Evolutionary conservation across 2,888 invertebrate genomes (phyloP), one percentile per base, ranked within the genome.

Genomic region (Encarsia formosa): DNA sequence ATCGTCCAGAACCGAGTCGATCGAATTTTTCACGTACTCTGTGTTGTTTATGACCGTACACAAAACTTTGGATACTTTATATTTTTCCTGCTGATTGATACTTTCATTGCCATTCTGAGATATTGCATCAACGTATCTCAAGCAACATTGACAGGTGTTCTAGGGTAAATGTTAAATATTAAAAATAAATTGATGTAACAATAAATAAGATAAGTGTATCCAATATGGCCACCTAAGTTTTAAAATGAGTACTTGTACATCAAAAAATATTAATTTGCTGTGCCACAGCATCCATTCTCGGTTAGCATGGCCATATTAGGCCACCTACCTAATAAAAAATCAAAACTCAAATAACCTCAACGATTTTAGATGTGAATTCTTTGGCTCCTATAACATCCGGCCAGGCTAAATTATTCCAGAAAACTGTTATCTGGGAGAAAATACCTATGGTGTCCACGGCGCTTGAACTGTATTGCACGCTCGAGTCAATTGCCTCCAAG

Each of bases 41-140:
- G 97, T 94, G 68, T 98, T 97, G 76, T 98, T 98, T 57, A 97
- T 92, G 4, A 95, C 93, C 24, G 94, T 82, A 67, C 97, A 98
- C 84, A 96, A 89, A 79, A 89, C 89, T 2, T 81, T 82, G 1
- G 91, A 91, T 11, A 91, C 86, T 71, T 86, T 83, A 67, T 82
- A 86, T 20, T 83, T 80, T 66, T 64, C 18, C 65, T 67, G 5
- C 72, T 74, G 13, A 11, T 79, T 75, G 2, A 85, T 84, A 52
- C 82, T 78, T 58, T 82, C 82, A 52, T 86, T 86, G 0, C 91
- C 89, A 43, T 85, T 83, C 0, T 74, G 75, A 2, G 88, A 84
- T 86, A 91, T 91, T 66, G 84, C 82, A 67, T 94, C 92, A 0
- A 93, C 91, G 71, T 95, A 98, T 67, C 87, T 88, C 5, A 91